Evolutionary conservation across 1,140 invertebrate genomes (phyloP), one percentile per base, ranked within the genome.

Genomic region (Dendrolimus punctatus): DNA sequence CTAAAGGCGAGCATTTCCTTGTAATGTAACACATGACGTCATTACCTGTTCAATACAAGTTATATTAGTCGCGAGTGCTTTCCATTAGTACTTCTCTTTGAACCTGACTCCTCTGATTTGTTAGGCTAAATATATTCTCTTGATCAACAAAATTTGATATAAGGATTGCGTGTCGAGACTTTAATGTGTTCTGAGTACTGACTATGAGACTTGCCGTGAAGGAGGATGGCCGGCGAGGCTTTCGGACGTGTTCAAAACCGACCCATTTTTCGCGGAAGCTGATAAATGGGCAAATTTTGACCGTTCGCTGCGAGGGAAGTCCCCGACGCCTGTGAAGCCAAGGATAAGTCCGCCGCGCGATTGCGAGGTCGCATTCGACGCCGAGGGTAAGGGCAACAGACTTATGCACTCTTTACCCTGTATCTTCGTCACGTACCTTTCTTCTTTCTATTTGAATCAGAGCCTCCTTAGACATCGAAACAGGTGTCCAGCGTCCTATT

Each of bases 241-340:
- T 66, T 84, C 76, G 71, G 79, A 85, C 71, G 66, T 66, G 69
- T 80, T 84, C 79, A 76, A 71, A 76, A 84, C 67, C 71, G 80
- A 86, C 58, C 83, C 83, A 60, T 85, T 87, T 78, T 87, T 88
- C 75, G 84, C 79, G 58, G 85, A 87, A 48, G 87, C 84, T 56
- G 83, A 87, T 73, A 85, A 85, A 76, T 87, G 85, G 85, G 69
- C 78, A 62, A 78, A 62, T 68, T 77, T 87, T 80, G 85, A 88
- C 68, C 79, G 87, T 46, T 79, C 80, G 53, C 76, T 85, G 51
- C 84, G 90, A 71, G 88, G 88, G 76, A 88, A 82, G 71, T 89
- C 88, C 54, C 91, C 91, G 58, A 92, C 91, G 71, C 91, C 91
- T 39, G 90, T 91, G 72, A 92, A 92, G 89, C 85, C 89, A 62